These are phyloP conservation scores for Pseudococcus viburni DNA, from an alignment of 2,888 invertebrate species.

Conservation along the genomic window DNA sequence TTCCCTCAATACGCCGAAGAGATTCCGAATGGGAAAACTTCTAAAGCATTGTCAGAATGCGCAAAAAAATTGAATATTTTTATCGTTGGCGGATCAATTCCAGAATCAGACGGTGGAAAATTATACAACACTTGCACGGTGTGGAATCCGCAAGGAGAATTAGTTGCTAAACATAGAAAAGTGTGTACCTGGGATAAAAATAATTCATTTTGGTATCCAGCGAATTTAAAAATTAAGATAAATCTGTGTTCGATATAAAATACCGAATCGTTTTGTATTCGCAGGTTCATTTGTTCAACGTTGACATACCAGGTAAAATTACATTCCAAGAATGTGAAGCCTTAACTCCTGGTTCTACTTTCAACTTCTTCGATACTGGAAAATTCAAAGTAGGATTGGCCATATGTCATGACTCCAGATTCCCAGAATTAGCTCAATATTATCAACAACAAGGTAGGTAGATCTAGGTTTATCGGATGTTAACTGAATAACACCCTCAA, in stretches of 20 bases:
- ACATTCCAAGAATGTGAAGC: conserved; percentile 93
- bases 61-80: conserved; percentile 84
- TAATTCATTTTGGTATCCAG: no score
- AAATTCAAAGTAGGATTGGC: conserved; percentile 88
- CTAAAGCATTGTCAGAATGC: conserved; percentile 79
- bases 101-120: conserved; percentile 80
- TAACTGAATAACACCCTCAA: no score
- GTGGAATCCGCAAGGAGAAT: conserved; percentile 83
- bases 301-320: conserved; percentile 93
- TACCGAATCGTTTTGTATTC: background rate
- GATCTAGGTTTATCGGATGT: no score
- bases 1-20: conserved; percentile 89
- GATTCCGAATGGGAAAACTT: conserved; percentile 85
- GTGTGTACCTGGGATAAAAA: conserved; percentile 71
- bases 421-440: conserved; percentile 86
- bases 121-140: conserved; percentile 91
- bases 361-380: conserved; percentile 82
- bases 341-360: conserved; percentile 81
- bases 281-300: conserved; percentile 94
- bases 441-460: conserved; percentile 69
- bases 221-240: background rate
- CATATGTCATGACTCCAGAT: conserved; percentile 95
- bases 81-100: conserved; percentile 91
- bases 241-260: background rate
- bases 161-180: conserved; percentile 88